Percentiles rank a stretch among this genome's conserved stretches.
These are phyloP conservation scores for Tadarida brasiliensis DNA, from an alignment of 2,797 vertebrate species.

Conservation along the genomic window DNA sequence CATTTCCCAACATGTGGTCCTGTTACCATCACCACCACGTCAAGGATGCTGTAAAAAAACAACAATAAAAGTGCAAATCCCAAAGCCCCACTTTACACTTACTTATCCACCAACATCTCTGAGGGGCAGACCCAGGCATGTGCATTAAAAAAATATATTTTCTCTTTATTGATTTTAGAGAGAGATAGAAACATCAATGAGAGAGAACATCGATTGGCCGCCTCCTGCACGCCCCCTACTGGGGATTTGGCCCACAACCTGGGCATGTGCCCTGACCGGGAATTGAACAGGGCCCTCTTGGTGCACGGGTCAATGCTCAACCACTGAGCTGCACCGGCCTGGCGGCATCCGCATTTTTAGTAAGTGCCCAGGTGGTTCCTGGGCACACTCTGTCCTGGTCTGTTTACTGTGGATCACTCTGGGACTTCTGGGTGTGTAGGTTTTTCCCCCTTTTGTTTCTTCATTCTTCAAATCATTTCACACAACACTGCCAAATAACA, in stretches of 20 bases:
- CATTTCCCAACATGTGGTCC: not conserved
- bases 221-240: no score
- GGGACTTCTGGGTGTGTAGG: not conserved
- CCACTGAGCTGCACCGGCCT: no score
- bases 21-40: not conserved
- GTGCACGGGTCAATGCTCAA: no score
- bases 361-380: not conserved
- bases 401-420: not conserved
- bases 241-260: no score
- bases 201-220: no score
- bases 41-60: not conserved
- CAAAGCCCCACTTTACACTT: not conserved
- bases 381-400: not conserved
- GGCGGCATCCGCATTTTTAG: not conserved
- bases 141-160: not conserved
- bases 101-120: not conserved
- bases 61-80: not conserved
- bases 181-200: no score
- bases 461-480: conserved; percentile 9
- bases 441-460: not conserved
- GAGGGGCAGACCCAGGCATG: not conserved
- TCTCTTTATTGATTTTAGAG: no score
- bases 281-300: no score
- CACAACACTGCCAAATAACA: not conserved
- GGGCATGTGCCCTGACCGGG: no score